These are phyloP conservation scores for Chaitophorus viminalis DNA, from an alignment of 2,888 invertebrate species.

Conservation along the genomic window DNA sequence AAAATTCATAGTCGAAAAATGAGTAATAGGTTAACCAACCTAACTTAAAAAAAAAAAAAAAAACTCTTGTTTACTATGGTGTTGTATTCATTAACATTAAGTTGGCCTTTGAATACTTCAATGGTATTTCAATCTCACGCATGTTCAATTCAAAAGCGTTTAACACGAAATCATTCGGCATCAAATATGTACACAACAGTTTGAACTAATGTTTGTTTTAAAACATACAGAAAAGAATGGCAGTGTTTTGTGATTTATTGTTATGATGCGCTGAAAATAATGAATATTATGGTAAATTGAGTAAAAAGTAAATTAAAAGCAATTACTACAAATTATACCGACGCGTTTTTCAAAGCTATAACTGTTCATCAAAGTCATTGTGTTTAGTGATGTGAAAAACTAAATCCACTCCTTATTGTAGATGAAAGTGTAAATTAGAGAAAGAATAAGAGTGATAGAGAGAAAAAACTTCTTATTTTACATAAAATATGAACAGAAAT, in stretches of 20 bases:
- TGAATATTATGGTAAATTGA: background rate
- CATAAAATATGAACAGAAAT: background rate
- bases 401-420: background rate
- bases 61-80: too few species aligned
- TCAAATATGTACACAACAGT: background rate
- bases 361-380: slow-evolving; percentile 17
- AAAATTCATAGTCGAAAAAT: too few species aligned
- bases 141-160: background rate
- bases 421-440: background rate
- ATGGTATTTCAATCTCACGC: background rate
- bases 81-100: too few species aligned
- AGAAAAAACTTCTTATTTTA: background rate
- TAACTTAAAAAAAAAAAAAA: too few species aligned
- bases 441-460: background rate
- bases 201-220: background rate
- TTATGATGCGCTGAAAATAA: background rate
- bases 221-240: background rate
- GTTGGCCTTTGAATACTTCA: too few species aligned
- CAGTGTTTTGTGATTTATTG: background rate
- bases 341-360: background rate
- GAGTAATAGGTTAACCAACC: too few species aligned
- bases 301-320: slow-evolving; percentile 20
- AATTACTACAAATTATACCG: slow-evolving; percentile 2
- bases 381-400: slow-evolving; percentile 34
- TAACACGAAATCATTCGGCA: background rate